Base-by-base conservation (phyloP, 2,113 vertebrate species). In the Burhinus bistriatus region DNA sequence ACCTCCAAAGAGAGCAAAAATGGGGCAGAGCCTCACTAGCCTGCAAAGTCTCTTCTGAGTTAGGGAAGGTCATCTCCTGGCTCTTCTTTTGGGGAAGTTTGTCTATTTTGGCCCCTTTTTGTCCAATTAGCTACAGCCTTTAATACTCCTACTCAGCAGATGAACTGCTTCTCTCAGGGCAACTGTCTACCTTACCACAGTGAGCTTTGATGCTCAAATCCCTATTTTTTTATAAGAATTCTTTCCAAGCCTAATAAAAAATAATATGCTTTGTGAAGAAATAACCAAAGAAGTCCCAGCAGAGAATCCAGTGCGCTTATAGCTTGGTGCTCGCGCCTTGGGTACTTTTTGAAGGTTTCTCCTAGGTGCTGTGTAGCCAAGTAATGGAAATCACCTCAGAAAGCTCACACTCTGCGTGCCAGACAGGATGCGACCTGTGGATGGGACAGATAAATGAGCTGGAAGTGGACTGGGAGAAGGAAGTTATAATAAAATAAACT, bases 191-290 rank as follows among this genome's bases (percentile, higher is more conserved):
- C 18, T 59, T 32, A 88, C 59, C 68, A 54, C 27, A 64, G 32
- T 16, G 29, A 75, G 21, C 25, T 70, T 83, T 58, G 45, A 80
- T 83, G n/a, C 59, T 81, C 59, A 78, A 54, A 62, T 70, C 13
- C 6, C 42, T 73, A 5, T 21, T 68, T 94, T 64, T 66, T 82
- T 42, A 71, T 32, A 9, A 93, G n/a, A 85, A 85, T 69, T 92
- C 44, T 87, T 92, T 94, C 54, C 36, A 91, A 84, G 77, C 21
- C 38, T 73, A 87, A 87, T 68, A 84, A 93, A 96, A 90, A 87
- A 54, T n/a, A 36, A 62, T 38, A 55, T 59, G 44, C 15, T 89
- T 91, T 58, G 83, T 68, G 51, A 90, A 88, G 62, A 93, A 92
- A 80, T 8, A 83, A 59, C 9, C 11, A 36, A 69, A 73, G 47